Evolutionary conservation across 1,140 invertebrate species (phyloP).

Genomic region (Hydropsyche tenuis): DNA sequence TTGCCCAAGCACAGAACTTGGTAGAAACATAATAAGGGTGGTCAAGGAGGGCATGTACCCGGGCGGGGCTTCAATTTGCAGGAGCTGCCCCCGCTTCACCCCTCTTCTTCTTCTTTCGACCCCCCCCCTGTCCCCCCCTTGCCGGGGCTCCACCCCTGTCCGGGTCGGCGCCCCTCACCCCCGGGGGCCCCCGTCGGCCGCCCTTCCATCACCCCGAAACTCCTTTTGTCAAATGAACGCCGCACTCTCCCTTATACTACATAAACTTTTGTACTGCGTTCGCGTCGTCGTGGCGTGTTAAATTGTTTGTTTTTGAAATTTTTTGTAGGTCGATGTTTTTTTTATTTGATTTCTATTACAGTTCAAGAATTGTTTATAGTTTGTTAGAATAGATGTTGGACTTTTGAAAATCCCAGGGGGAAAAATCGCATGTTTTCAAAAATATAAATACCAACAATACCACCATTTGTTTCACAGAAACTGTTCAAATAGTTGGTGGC

Average conservation of each 20-base stretch:
- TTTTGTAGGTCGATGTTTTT: too few species aligned
- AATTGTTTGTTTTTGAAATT: too few species aligned
- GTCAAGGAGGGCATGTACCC: conserved; percentile 37
- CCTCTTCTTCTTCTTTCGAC: background rate
- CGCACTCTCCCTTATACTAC: conserved; percentile 32
- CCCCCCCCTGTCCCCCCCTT: background rate
- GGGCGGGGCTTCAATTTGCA: conserved; percentile 38
- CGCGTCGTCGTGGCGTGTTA: background rate
- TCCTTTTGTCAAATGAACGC: conserved; percentile 43
- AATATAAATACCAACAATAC: too few species aligned
- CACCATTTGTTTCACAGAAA: too few species aligned
- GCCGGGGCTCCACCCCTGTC: too few species aligned
- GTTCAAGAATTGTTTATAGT: too few species aligned
- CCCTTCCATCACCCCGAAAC: conserved; percentile 38
- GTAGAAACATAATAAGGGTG: conserved; percentile 44
- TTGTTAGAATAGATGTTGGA: too few species aligned
- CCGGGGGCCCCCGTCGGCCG: conserved; percentile 4
- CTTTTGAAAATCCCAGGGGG: too few species aligned
- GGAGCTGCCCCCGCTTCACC: conserved; percentile 28
- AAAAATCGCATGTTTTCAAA: too few species aligned
- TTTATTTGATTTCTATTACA: too few species aligned
- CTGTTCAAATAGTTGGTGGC: too few species aligned
- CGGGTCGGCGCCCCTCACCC: too few species aligned
- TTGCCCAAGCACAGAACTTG: conserved; percentile 26
- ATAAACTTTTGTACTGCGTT: conserved; percentile 35